Evolutionary conservation across 2,888 invertebrate genomes (phyloP).

Genomic region (Lacanobia wlatinum): DNA sequence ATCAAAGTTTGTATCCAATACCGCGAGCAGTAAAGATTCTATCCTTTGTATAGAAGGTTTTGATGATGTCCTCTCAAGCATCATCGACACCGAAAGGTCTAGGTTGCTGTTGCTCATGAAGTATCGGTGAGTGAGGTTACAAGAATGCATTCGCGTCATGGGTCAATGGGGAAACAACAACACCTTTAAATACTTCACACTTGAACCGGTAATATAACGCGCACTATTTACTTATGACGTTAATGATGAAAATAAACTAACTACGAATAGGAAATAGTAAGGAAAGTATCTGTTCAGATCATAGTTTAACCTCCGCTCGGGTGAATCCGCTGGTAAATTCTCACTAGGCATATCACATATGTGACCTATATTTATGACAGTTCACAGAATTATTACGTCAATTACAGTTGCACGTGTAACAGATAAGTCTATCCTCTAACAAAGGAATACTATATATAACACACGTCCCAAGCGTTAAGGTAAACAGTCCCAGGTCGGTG

Average conservation of each 20-base stretch:
- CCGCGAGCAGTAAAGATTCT: no score
- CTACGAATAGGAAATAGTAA: constrained; percentile 2
- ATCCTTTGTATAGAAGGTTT: no score
- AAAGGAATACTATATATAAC: constrained; percentile 25
- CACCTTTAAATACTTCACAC: no score
- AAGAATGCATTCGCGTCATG: no score
- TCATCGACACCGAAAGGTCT: no score
- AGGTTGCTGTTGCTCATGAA: no score
- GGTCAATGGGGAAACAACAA: no score
- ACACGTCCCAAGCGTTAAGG: not conserved
- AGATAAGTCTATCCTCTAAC: not conserved
- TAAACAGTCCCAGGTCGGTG: constrained; percentile 1
- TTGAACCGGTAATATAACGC: not conserved
- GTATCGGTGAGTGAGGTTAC: no score
- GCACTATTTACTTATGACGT: not conserved
- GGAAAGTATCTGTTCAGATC: not conserved
- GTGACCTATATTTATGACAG: not conserved
- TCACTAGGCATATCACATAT: not conserved
- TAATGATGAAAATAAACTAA: not conserved
- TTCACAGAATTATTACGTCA: constrained; percentile 22
- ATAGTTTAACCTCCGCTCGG: not conserved
- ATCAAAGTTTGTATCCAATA: no score
- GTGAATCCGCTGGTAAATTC: constrained; percentile 11
- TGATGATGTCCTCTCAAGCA: no score
- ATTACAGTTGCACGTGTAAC: not conserved